Conservation (phyloP, 2,113 vertebrate species). For the Axis porcinus region DNA sequence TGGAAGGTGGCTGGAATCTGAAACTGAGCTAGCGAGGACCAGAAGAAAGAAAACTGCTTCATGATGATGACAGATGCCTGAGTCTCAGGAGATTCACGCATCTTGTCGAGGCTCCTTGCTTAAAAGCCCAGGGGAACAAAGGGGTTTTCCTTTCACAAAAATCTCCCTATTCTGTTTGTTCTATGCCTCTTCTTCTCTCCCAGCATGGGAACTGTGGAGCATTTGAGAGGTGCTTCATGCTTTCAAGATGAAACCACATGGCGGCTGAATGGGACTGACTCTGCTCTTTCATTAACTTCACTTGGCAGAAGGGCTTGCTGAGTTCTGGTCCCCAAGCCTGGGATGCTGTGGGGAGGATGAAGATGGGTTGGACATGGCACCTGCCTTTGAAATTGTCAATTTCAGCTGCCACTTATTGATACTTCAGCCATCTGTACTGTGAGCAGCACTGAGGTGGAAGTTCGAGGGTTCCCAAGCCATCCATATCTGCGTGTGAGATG, state of each 20-base stretch:
- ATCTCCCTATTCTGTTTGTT: neutral
- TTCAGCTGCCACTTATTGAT: neutral
- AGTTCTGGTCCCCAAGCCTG: neutral
- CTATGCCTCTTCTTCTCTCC: neutral
- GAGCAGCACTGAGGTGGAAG: neutral
- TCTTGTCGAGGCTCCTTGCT: conserved; percentile 34
- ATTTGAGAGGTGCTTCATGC: neutral
- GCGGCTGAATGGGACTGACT: neutral
- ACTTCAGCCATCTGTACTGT: neutral
- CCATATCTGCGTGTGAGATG: fast-evolving
- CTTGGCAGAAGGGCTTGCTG: neutral
- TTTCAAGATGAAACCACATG: conserved; percentile 6
- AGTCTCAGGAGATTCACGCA: neutral
- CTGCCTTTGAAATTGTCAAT: neutral
- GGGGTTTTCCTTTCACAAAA: conserved; percentile 13
- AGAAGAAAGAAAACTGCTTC: neutral
- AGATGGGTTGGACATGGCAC: fast-evolving
- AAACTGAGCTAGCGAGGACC: neutral
- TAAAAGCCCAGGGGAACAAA: conserved; percentile 43
- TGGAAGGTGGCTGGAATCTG: neutral
- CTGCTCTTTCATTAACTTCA: neutral
- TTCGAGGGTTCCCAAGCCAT: neutral
- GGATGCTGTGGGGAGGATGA: neutral
- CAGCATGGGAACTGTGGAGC: neutral
- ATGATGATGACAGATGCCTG: neutral